Evolutionary conservation across 2,888 invertebrate genomes (phyloP), one percentile per base, ranked within the genome.

Genomic region (Noctua janthe): DNA sequence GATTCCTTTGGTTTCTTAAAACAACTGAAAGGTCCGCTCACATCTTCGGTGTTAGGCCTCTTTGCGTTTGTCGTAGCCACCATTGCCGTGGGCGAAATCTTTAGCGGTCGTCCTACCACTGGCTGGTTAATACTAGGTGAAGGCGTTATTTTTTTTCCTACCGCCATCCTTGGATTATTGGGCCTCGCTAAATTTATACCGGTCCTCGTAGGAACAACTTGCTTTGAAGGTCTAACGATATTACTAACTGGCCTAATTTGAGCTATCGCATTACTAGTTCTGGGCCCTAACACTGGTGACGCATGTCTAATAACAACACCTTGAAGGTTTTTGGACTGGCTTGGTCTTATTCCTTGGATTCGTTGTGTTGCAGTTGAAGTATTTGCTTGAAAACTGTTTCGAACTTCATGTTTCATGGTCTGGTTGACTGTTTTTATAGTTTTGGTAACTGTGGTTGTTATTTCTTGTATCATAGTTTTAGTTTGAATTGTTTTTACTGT

Each of bases 401-500:
- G 93, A 54, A 94, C 90, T 91, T 95, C 94, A 90, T 96, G 95
- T 82, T 96, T 95, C 43, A 93, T 91, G 51, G 94, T 94, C 90
- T 96, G 95, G 86, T 96, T 97, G 0, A 97, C 94, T 39, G 96
- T 96, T 89, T 96, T 94, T 85, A 97, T 95, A 15, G 97, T 97
- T 94, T 96, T 96, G 15, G 97, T 97, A 5, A 97, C 96, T 54
- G 97, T 97, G 73, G 97, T 97, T 11, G 97, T 97, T 59, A 97
- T 95, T 93, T 97, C 97, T 93, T 97, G 94, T 84, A 97, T 95
- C 29, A 97, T 93, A 56, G 97, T 97, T 88, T 97, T 92, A 0
- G 96, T 94, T 92, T 96, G 94, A 91, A 94, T 94, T 6, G 95
- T 96, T 93, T 96, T 96, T 1, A 97, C 95, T 62, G 95, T 95